Evolutionary conservation across 2,113 vertebrate species (phyloP).

Genomic region (Sus scrofa): T2T-Sscrofa CM000812.6:151041501-151042000

Average conservation of each 20-base stretch:
- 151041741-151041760: background rate
- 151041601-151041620: background rate
- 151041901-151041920: no score
- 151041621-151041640: background rate
- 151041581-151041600: background rate
- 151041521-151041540: background rate
- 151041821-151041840: no score
- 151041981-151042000: background rate
- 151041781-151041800: background rate
- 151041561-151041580: background rate
- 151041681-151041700: background rate
- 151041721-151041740: background rate
- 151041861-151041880: no score
- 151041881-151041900: no score
- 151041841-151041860: no score
- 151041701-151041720: background rate
- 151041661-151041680: background rate
- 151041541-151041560: background rate
- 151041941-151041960: background rate
- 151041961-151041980: background rate
- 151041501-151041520: background rate
- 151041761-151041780: background rate
- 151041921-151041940: no score
- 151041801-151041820: background rate
- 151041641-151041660: background rate